phyloP scores from a whole-genome alignment of 2,113 vertebrate genomes.

The Nematolebias whitei region DNA sequence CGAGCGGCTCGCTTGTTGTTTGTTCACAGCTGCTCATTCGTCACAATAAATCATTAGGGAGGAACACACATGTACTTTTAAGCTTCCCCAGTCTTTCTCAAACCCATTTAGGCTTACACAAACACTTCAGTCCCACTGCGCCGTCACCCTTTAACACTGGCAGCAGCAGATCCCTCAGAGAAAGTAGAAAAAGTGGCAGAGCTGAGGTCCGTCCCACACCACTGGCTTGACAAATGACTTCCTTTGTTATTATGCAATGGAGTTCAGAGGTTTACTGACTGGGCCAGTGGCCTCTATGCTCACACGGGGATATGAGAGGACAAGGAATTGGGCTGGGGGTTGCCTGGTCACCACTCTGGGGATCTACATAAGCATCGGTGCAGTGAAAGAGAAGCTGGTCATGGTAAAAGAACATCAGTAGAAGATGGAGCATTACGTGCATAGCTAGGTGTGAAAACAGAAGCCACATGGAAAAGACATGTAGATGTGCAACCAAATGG shows the following conservation, averaged over 20 bases:
- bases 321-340: constrained; percentile 47
- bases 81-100: constrained; percentile 34
- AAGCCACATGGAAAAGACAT: too few species aligned
- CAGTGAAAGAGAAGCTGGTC: background rate
- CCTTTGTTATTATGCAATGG: constrained; percentile 68
- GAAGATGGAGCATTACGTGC: background rate
- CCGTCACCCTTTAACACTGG: constrained; percentile 41
- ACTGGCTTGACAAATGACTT: constrained; percentile 69
- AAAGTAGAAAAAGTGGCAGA: constrained; percentile 32
- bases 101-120: constrained; percentile 64
- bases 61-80: constrained; percentile 18
- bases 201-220: constrained; percentile 42
- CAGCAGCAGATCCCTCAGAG: constrained; percentile 36
- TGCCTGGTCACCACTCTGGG: constrained; percentile 45
- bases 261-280: constrained; percentile 57
- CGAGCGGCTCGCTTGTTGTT: constrained; percentile 67
- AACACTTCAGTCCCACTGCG: constrained; percentile 51
- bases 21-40: constrained; percentile 74
- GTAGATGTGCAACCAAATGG: too few species aligned
- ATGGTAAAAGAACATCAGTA: background rate
- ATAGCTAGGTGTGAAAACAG: background rate
- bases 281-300: constrained; percentile 42
- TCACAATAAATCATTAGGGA: constrained; percentile 70
- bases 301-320: constrained; percentile 50
- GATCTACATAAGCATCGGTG: constrained; percentile 20